These are phyloP conservation scores for Cylindroiulus punctatus DNA, from an alignment of 2,888 invertebrate species.

Conservation along the genomic window DNA sequence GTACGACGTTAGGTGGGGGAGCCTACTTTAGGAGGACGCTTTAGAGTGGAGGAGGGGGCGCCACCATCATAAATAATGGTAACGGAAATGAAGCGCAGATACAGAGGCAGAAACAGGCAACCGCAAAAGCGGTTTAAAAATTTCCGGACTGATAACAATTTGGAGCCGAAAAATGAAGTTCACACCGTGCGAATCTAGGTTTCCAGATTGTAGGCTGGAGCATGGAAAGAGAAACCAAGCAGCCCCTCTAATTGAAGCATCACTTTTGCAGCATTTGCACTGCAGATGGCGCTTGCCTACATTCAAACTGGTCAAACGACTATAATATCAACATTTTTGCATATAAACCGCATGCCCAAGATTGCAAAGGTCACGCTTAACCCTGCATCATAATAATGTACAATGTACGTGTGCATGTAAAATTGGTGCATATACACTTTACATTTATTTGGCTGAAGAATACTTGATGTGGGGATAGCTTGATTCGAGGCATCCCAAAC, in stretches of 20 bases:
- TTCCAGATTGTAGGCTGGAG: background rate
- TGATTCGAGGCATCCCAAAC: too few relatives aligned
- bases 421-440: too few relatives aligned
- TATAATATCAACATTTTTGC: too few relatives aligned
- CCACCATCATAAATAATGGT: slow-evolving; percentile 50
- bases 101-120: slow-evolving; percentile 45
- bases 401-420: too few relatives aligned
- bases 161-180: background rate
- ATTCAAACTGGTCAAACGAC: too few relatives aligned
- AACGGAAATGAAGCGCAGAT: slow-evolving; percentile 48
- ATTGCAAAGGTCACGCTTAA: too few relatives aligned
- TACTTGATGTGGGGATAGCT: too few relatives aligned
- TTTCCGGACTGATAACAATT: slow-evolving; percentile 51
- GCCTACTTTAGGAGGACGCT: background rate
- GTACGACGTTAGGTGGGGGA: background rate
- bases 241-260: background rate
- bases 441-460: too few relatives aligned
- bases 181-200: background rate
- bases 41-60: background rate
- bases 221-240: background rate
- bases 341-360: too few relatives aligned
- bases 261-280: background rate
- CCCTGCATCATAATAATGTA: too few relatives aligned
- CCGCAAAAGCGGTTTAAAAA: slow-evolving; percentile 44
- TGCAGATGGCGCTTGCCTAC: too few relatives aligned